Evolutionary conservation across 2,113 vertebrate genomes (phyloP), one percentile per base, ranked within the genome.

Genomic region (Xenus cinereus): DNA sequence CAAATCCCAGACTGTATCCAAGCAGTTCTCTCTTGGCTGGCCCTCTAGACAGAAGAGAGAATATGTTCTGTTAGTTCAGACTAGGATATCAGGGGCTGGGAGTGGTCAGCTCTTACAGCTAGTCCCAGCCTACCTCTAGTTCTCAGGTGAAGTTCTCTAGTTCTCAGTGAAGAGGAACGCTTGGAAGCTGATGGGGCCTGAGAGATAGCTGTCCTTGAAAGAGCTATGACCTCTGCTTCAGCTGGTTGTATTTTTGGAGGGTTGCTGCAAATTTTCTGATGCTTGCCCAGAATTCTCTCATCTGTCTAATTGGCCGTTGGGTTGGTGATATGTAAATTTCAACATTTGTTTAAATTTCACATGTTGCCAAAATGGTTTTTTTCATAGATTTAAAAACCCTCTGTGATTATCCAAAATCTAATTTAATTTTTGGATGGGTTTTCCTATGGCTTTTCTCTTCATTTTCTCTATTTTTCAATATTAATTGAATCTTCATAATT

Each of bases 241-340:
- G 18, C 75, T 77, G 54, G 28, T 30, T 76, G 30, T 48, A 7
- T n/a, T 94, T 84, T 75, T 78, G 39, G 19, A 69, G 48, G 6
- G 14, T 45, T 71, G 68, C 46, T 84, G 46, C n/a, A 56, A 43
- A 88, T 86, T 87, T 90, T 30, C 35, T 84, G 46, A 67, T 72
- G 68, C 30, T 51, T 92, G 45, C 56, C 33, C 43, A 81, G 63
- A 92, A 87, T 41, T 80, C 91, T 9, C 28, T 93, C 37, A 22
- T 90, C 72, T 35, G 3, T 84, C 78, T 92, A 19, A 83, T 92
- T 2, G 2, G 46, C 82, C 80, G 15, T 60, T 81, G 46, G 37
- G 26, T 77, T 90, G 79, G 62, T 84, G 33, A 93, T 95, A 88
- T 78, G 60, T 90, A 95, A 96, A 94, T 96, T 84, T 79, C 72